Evolutionary conservation across 2,888 invertebrate genomes (phyloP).

Genomic region (Operophtera brumata): DNA sequence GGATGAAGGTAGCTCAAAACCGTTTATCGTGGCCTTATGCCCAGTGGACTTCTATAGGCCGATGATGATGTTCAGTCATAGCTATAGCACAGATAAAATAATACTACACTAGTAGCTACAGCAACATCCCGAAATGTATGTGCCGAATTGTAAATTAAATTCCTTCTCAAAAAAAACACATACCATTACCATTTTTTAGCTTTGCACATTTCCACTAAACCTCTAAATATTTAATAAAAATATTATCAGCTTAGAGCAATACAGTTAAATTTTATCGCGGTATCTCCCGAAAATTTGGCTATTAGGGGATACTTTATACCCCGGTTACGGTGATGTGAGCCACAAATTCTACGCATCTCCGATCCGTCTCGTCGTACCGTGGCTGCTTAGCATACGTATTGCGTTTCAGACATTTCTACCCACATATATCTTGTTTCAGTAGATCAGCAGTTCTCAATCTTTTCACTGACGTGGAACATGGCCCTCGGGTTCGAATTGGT

Average conservation of each 20-base stretch:
- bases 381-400: constrained; percentile 65
- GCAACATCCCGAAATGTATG: too few species aligned
- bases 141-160: too few species aligned
- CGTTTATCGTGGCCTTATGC: too few species aligned
- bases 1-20: too few species aligned
- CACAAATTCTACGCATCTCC: constrained; percentile 45
- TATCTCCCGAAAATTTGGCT: constrained; percentile 24
- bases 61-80: too few species aligned
- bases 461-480: background rate
- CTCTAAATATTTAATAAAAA: background rate
- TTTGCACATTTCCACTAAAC: background rate
- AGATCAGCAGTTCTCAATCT: constrained; percentile 1
- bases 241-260: constrained; percentile 3
- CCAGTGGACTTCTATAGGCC: too few species aligned
- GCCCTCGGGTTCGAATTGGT: too few species aligned
- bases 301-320: constrained; percentile 31
- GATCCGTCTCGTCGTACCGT: constrained; percentile 55
- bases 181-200: too few species aligned
- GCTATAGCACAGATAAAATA: too few species aligned
- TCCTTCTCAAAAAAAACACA: too few species aligned
- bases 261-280: constrained; percentile 16
- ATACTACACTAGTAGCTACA: too few species aligned
- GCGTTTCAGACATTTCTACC: constrained; percentile 43
- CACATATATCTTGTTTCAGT: constrained; percentile 11
- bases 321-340: constrained; percentile 22